These are phyloP conservation scores for Cataglyphis cursor DNA, from an alignment of 2,888 invertebrate species.

Conservation along the genomic window DNA sequence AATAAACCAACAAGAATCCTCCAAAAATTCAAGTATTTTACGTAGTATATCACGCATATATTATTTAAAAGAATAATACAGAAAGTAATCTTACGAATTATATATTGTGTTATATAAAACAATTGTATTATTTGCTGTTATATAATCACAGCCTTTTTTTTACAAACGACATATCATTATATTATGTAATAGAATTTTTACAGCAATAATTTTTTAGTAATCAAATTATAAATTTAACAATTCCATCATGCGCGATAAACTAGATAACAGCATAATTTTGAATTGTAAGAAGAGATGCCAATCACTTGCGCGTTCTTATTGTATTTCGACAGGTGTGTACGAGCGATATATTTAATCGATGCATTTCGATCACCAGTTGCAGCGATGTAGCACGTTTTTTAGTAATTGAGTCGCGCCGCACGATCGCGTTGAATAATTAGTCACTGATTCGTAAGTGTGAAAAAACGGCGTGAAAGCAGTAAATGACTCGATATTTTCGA, in stretches of 20 bases:
- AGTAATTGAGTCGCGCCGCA: conserved; percentile 70
- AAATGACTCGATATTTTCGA: conserved; percentile 44
- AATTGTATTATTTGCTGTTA: conserved; percentile 15
- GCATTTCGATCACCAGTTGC: conserved; percentile 66
- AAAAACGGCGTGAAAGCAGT: conserved; percentile 61
- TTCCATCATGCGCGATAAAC: conserved; percentile 25
- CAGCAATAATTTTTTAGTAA: conserved; percentile 4
- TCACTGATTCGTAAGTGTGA: conserved; percentile 66
- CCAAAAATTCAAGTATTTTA: background rate
- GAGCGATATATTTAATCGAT: conserved; percentile 52
- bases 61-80: conserved; percentile 17
- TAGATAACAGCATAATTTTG: conserved; percentile 18
- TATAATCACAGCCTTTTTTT: conserved; percentile 1
- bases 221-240: conserved; percentile 15
- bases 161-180: background rate
- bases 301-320: conserved; percentile 68
- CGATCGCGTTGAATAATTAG: conserved; percentile 64
- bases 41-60: background rate
- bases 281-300: conserved; percentile 47
- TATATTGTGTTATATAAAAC: conserved; percentile 4
- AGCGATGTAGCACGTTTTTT: conserved; percentile 60
- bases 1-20: background rate
- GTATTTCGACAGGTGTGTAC: conserved; percentile 60
- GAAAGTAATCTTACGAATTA: conserved; percentile 1
- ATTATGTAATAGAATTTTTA: background rate